phyloP scores from a whole-genome alignment of 2,797 vertebrate species.

The Sebastes minor region DNA sequence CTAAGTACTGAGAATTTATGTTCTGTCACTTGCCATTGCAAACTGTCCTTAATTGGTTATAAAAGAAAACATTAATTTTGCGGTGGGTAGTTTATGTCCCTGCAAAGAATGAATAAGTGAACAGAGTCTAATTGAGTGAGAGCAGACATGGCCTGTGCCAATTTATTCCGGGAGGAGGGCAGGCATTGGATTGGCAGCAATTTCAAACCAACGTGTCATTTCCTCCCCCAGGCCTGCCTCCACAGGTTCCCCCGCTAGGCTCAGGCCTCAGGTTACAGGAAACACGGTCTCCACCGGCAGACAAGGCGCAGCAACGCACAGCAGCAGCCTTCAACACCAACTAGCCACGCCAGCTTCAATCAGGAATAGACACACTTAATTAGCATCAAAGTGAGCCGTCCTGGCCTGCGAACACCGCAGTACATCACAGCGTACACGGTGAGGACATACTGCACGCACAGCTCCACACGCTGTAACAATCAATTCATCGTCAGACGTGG shows the following conservation, averaged over 20 bases:
- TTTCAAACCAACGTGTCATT: constrained; percentile 78
- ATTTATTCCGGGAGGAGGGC: constrained; percentile 39
- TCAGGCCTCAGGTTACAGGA: constrained; percentile 79
- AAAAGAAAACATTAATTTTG: constrained; percentile 35
- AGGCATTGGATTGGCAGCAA: constrained; percentile 68
- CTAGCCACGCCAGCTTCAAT: constrained; percentile 60
- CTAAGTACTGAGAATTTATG: constrained; percentile 8
- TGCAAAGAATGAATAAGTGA: constrained; percentile 36
- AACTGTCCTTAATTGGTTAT: constrained; percentile 1
- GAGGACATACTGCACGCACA: constrained; percentile 38
- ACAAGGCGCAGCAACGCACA: constrained; percentile 61
- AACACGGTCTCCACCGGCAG: constrained; percentile 70
- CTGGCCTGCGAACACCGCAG: constrained; percentile 10
- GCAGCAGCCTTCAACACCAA: constrained; percentile 77
- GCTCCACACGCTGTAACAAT: constrained; percentile 34
- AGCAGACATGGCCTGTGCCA: constrained; percentile 51
- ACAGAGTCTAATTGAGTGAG: constrained; percentile 51
- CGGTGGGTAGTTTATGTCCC: not conserved
- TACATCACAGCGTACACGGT: constrained; percentile 20
- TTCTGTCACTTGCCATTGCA: constrained; percentile 22
- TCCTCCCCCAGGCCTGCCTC: constrained; percentile 67
- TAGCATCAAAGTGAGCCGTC: constrained; percentile 61
- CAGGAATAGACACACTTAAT: constrained; percentile 70
- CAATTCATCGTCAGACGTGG: constrained; percentile 3
- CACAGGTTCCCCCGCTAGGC: constrained; percentile 58